phyloP scores from a whole-genome alignment of 1,140 invertebrate species.

The Gryon sp. region DNA sequence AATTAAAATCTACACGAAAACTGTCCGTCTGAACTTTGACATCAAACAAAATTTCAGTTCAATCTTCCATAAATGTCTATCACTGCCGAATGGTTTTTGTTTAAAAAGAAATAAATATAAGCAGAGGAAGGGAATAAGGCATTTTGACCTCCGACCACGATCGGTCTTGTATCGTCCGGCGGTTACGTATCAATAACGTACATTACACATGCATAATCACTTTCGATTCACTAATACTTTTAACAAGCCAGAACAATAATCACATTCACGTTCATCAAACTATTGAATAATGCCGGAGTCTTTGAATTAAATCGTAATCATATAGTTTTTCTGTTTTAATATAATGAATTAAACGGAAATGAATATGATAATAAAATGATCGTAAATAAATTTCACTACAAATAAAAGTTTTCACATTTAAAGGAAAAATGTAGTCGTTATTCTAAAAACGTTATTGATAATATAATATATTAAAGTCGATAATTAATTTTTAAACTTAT shows the following conservation, averaged over 20 bases:
- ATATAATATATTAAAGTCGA: no score
- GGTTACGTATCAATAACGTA: no score
- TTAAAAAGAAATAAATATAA: slow-evolving; percentile 15
- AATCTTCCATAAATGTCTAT: slow-evolving; percentile 53
- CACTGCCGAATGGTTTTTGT: slow-evolving; percentile 14
- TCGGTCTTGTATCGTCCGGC: slow-evolving; percentile 11
- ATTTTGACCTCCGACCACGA: slow-evolving; percentile 25
- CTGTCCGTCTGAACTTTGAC: slow-evolving; percentile 41
- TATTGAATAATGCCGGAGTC: slow-evolving; percentile 25
- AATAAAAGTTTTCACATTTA: no score
- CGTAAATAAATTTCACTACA: no score
- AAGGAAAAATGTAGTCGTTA: no score
- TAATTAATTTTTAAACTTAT: no score
- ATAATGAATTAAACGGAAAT: no score
- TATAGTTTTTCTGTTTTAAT: slow-evolving; percentile 9
- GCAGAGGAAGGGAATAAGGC: background rate
- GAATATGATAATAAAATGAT: no score
- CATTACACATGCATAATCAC: slow-evolving; percentile 48
- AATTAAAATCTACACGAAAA: slow-evolving; percentile 23
- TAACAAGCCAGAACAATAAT: slow-evolving; percentile 38
- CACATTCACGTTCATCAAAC: slow-evolving; percentile 38
- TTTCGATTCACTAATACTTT: slow-evolving; percentile 52
- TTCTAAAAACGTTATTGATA: no score
- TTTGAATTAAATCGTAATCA: slow-evolving; percentile 25
- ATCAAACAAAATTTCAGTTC: slow-evolving; percentile 40